Conservation (phyloP, 2,888 invertebrate genomes). For the Drosophila neotestacea region DNA sequence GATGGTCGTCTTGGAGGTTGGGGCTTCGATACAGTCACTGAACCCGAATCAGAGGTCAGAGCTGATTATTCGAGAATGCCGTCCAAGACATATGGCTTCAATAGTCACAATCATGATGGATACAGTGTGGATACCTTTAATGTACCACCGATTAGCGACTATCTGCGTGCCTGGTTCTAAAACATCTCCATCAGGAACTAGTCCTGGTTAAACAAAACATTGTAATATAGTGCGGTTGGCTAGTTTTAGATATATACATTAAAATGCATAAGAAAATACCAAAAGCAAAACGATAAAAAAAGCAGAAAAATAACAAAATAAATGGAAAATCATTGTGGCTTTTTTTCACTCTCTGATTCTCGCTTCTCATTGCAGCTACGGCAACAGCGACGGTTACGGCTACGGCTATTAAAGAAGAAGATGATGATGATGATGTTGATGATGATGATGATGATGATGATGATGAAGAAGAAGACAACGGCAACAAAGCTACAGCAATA, state of each 20-base stretch:
- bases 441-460: too few species aligned
- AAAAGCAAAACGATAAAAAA: slow-evolving; percentile 7
- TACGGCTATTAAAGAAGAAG: slow-evolving; percentile 9
- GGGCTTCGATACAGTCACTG: slow-evolving; percentile 62
- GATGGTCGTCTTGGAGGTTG: slow-evolving; percentile 73
- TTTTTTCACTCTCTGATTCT: slow-evolving; percentile 45
- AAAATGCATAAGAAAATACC: slow-evolving; percentile 11
- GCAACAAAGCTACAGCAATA: slow-evolving; percentile 5
- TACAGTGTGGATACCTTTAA: slow-evolving; percentile 67
- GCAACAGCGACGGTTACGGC: slow-evolving; percentile 38
- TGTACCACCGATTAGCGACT: slow-evolving; percentile 64
- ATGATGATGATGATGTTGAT: too few species aligned
- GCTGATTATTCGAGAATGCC: slow-evolving; percentile 59
- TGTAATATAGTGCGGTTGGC: slow-evolving; percentile 24
- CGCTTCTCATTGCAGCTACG: slow-evolving; percentile 67
- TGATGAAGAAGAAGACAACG: background rate
- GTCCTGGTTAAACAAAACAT: background rate
- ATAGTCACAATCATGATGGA: slow-evolving; percentile 64
- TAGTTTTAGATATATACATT: slow-evolving; percentile 33
- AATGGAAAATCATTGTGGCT: slow-evolving; percentile 50
- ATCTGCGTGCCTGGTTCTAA: slow-evolving; percentile 69
- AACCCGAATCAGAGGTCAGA: slow-evolving; percentile 52
- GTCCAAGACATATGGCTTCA: slow-evolving; percentile 65
- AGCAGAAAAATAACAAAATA: slow-evolving; percentile 48
- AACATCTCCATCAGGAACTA: background rate